Percentiles rank a stretch among this genome's conserved stretches.
Evolutionary conservation across 1,140 invertebrate species (phyloP).

Genomic region (Dinothrombium tinctorium): DNA sequence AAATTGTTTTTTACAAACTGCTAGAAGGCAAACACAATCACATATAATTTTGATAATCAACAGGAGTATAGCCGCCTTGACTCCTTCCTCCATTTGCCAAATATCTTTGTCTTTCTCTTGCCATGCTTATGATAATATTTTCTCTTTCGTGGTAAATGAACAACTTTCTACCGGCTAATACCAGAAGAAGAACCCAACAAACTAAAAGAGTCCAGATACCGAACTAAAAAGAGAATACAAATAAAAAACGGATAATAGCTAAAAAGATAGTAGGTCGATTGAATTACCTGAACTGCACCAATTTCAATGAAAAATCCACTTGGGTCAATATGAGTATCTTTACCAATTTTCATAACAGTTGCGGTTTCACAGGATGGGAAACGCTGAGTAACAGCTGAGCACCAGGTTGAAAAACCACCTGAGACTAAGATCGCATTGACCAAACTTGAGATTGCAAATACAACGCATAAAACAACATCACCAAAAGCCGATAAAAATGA

Average conservation of each 20-base stretch:
- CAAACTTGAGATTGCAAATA: conserved; percentile 46
- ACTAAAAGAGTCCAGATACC: conserved; percentile 70
- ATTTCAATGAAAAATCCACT: conserved; percentile 64
- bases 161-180: conserved; percentile 62
- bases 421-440: conserved; percentile 61
- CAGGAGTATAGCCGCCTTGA: too few species aligned
- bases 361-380: conserved; percentile 72
- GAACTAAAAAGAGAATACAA: conserved; percentile 34
- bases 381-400: conserved; percentile 54
- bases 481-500: conserved; percentile 76
- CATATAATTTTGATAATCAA: too few species aligned
- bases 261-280: not conserved
- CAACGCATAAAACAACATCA: conserved; percentile 46
- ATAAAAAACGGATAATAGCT: not conserved
- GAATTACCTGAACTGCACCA: conserved; percentile 44
- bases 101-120: conserved; percentile 50
- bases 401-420: conserved; percentile 74
- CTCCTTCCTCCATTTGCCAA: not conserved
- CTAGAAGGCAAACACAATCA: too few species aligned
- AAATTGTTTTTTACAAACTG: too few species aligned
- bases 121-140: conserved; percentile 78
- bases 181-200: conserved; percentile 56
- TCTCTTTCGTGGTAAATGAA: conserved; percentile 69
- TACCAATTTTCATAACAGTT: conserved; percentile 53
- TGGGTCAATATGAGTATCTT: conserved; percentile 48